These are phyloP conservation scores for Datnioides undecimradiatus DNA, from an alignment of 2,113 vertebrate species.

Conservation along the genomic window DNA sequence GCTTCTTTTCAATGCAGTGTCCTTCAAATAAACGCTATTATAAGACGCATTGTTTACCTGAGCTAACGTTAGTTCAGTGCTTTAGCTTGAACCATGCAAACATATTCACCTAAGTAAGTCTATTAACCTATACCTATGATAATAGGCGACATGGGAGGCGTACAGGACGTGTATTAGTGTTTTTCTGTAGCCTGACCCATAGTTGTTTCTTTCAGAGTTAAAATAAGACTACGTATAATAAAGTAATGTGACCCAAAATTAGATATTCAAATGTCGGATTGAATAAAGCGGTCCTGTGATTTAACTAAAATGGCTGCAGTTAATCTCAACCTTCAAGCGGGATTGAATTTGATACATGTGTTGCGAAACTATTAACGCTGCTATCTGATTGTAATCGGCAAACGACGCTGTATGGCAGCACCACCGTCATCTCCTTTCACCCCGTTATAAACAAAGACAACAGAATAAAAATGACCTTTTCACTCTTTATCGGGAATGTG, in stretches of 20 bases:
- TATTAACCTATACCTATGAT: too few relatives aligned
- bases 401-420: too few relatives aligned
- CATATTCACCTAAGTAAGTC: neutral
- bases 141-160: too few relatives aligned
- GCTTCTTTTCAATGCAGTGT: neutral
- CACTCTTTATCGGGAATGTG: too few relatives aligned
- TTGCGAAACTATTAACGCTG: neutral
- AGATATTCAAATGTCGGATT: neutral
- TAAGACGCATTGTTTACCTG: fast-evolving
- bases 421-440: neutral
- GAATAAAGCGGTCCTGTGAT: neutral
- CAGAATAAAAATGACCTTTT: neutral
- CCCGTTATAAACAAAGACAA: neutral
- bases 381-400: too few relatives aligned
- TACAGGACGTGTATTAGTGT: neutral
- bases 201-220: neutral
- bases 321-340: conserved; percentile 17
- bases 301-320: conserved; percentile 32
- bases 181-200: neutral
- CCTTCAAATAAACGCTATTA: neutral
- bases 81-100: neutral
- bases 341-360: neutral
- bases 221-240: neutral
- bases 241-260: neutral
- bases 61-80: neutral